Percentiles rank a stretch among this genome's conserved stretches.
phyloP scores from a whole-genome alignment of 2,797 vertebrate genomes.

The Siniperca scherzeri region DNA sequence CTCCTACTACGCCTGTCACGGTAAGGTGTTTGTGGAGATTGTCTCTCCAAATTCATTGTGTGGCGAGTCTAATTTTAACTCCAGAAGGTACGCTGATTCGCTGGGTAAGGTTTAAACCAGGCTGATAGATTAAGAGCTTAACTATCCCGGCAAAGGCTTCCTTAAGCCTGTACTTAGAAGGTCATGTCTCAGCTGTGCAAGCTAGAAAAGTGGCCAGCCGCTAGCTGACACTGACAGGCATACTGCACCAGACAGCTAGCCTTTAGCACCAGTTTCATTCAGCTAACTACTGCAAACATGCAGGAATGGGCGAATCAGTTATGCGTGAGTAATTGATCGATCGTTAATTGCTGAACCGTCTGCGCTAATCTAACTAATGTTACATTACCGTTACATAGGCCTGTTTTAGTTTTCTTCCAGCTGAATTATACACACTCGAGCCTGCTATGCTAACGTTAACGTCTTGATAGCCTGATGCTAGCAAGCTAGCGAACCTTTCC shows the following conservation, averaged over 20 bases:
- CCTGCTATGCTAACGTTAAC: constrained; percentile 53
- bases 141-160: constrained; percentile 70
- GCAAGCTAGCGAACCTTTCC: constrained; percentile 33
- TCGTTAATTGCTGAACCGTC: background rate
- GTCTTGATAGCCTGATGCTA: constrained; percentile 60
- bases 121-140: constrained; percentile 85
- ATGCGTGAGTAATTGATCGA: constrained; percentile 83
- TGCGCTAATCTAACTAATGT: background rate
- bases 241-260: constrained; percentile 57
- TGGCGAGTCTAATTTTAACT: constrained; percentile 59
- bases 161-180: constrained; percentile 81
- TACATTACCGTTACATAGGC: background rate
- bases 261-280: constrained; percentile 72
- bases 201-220: constrained; percentile 55
- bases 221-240: constrained; percentile 75
- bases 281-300: constrained; percentile 76
- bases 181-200: constrained; percentile 78
- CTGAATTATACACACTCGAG: constrained; percentile 1
- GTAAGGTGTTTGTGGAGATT: constrained; percentile 69
- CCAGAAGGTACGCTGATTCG: constrained; percentile 72
- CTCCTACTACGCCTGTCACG: constrained; percentile 68
- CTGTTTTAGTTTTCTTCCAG: background rate
- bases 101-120: constrained; percentile 64
- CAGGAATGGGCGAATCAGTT: constrained; percentile 88
- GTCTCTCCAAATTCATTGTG: constrained; percentile 57